Evolutionary conservation across 2,888 invertebrate genomes (phyloP), one percentile per base, ranked within the genome.

Genomic region (Netelia melanura): DNA sequence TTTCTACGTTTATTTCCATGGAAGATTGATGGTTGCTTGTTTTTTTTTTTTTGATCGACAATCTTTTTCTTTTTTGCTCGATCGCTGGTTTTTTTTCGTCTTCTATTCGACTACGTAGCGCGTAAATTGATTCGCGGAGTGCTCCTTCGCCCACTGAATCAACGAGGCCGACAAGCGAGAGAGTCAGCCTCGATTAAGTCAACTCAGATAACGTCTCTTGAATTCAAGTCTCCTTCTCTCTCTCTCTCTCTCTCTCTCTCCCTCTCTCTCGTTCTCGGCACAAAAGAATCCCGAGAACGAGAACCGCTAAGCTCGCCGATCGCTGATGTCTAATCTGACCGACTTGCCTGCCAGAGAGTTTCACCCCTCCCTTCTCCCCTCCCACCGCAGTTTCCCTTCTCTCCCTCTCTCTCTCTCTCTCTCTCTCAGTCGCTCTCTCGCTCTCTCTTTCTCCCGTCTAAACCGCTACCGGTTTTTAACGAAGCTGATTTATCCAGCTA

Each of bases 241-340:
- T 21, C 44, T 74, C 25, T 75, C 61, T 44, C 5, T 10, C 65
- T 65, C 64, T 52, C 17, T 68, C 17, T 17, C 17, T 17, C 17
- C 17, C 71, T 52, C 43, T n/a, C 21, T 30, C 54, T 23, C 43
- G 71, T 61, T 78, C 58, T 83, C 17, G 21, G 23, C 48, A 54
- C 11, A 30, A 23, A 68, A 65, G 48, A 68, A 77, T 64, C 68
- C 65, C 14, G 43, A 30, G 82, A 81, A 81, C 83, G 87, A 85
- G 87, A 85, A 83, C 84, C 86, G 71, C 87, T 86, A 71, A 71
- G 54, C 56, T 62, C 81, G 70, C 76, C 56, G 70, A 52, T 82
- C 81, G 83, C 85, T 86, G 30, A 30, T 30, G 86, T 87, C 86
- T 86, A 89, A 89, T 88, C 86, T 87, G 88, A 89, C 88, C 88